Percentiles rank a stretch among this genome's conserved stretches.
Conservation (phyloP, 2,113 vertebrate species). For the Austrofundulus limnaeus region DNA sequence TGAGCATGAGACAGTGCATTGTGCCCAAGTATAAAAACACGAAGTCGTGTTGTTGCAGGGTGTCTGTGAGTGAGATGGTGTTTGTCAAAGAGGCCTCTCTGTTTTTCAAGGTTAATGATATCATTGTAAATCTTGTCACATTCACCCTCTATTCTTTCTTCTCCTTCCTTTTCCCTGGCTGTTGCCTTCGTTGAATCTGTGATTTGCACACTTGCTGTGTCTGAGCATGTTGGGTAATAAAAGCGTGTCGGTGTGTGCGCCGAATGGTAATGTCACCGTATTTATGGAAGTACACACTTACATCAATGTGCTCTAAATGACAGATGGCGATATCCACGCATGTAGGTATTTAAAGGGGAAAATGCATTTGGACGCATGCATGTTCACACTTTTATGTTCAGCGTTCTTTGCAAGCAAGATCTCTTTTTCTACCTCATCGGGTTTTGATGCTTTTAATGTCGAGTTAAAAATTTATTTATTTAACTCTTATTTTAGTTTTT, state of each 20-base stretch:
- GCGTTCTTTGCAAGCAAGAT: not conserved
- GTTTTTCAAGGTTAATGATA: slow-evolving; percentile 81
- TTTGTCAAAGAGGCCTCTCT: slow-evolving; percentile 54
- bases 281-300: not conserved
- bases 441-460: too few species aligned
- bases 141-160: slow-evolving; percentile 26
- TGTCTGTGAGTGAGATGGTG: slow-evolving; percentile 54
- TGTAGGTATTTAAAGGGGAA: not conserved
- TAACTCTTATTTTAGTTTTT: too few species aligned
- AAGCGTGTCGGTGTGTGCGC: slow-evolving; percentile 7
- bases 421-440: slow-evolving; percentile 1
- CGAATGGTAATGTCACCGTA: slow-evolving; percentile 44
- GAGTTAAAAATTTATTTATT: too few species aligned
- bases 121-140: slow-evolving; percentile 81
- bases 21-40: slow-evolving; percentile 1
- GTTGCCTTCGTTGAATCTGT: slow-evolving; percentile 38
- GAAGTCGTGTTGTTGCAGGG: slow-evolving; percentile 39
- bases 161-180: slow-evolving; percentile 12
- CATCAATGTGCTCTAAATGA: slow-evolving; percentile 1
- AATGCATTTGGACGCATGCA: slow-evolving; percentile 4
- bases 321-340: slow-evolving; percentile 12
- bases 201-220: slow-evolving; percentile 34
- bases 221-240: slow-evolving; percentile 18
- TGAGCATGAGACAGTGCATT: slow-evolving; percentile 1
- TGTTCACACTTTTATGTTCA: not conserved